Evolutionary conservation across 2,888 invertebrate genomes (phyloP), one percentile per base, ranked within the genome.

Genomic region (Carabus problematicus): DNA sequence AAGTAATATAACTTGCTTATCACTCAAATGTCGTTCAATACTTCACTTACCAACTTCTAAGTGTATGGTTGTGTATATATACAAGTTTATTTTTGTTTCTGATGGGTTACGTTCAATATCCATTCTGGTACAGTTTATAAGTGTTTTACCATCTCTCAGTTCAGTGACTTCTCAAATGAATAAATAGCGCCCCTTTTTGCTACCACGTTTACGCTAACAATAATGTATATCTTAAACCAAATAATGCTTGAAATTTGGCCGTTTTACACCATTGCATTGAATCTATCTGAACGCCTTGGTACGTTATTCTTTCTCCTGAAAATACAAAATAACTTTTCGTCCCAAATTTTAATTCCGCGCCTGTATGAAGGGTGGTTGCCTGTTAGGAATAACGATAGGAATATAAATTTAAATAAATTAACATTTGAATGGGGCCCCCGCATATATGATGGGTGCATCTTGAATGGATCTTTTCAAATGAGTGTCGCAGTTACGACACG

Each of bases 341-440:
- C 16, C 16, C 19, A 16, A 52, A 52, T 52, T 52, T 52, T 52
- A 52, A 52, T 52, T 52, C 52, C 52, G 52, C 19, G 14, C 19
- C 19, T 52, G 18, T 2, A 12, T 52, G 19, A n/a, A 52, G 52
- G 52, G 49, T 14, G 52, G 52, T 19, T 16, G 2, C 6, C 3
- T 29, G 29, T 29, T 29, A 29, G 29, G 29, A 29, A 29, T 29
- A 29, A 29, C 29, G 29, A 29, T 29, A 29, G 52, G 18, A 18
- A 19, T 64, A 64, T 64, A 45, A 64, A 64, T 64, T 64, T 64
- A 64, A 64, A 64, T 64, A 64, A 64, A 64, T 64, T 64, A 64
- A 64, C 64, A 64, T 64, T 56, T 64, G 56, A 64, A 64, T 64
- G 64, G 45, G 12, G 11, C 39, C 56, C 41, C 19, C 42, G 54